A percentile compares a stretch with the other conserved stretches of the same genome.
Conservation (phyloP, 2,888 invertebrate genomes). For the Himalopsyche kuldschensis region DNA sequence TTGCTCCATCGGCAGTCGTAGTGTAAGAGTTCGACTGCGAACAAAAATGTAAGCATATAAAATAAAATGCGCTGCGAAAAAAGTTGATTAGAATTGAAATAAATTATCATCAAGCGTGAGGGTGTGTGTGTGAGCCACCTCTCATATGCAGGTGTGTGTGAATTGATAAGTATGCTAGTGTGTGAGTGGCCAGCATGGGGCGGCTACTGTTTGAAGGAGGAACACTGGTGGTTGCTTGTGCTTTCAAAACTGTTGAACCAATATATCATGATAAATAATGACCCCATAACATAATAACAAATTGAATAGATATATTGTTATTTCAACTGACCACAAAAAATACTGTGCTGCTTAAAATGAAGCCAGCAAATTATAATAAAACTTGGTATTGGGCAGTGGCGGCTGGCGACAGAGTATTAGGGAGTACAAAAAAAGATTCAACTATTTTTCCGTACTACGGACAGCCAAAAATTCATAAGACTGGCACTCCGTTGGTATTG, state of each 20-base stretch:
- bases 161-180: neutral
- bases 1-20: neutral
- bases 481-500: no score
- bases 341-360: no score
- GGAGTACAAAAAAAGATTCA: no score
- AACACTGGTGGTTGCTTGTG: neutral
- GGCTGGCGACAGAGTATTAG: no score
- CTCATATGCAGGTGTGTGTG: neutral
- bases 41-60: conserved; percentile 36
- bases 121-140: conserved; percentile 9
- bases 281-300: no score
- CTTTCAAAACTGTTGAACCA: neutral
- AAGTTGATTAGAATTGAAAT: conserved; percentile 41
- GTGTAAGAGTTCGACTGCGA: neutral
- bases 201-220: conserved; percentile 17
- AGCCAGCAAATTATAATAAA: no score
- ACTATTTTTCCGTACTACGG: no score
- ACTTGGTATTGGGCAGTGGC: no score
- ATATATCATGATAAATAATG: no score
- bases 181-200: conserved; percentile 18
- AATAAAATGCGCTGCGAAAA: conserved; percentile 40
- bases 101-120: conserved; percentile 38
- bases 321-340: no score
- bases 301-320: no score
- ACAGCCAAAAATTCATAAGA: no score